Percentiles rank a stretch among this genome's conserved stretches.
phyloP scores from a whole-genome alignment of 2,888 invertebrate species.

The Epinotia nisella region DNA sequence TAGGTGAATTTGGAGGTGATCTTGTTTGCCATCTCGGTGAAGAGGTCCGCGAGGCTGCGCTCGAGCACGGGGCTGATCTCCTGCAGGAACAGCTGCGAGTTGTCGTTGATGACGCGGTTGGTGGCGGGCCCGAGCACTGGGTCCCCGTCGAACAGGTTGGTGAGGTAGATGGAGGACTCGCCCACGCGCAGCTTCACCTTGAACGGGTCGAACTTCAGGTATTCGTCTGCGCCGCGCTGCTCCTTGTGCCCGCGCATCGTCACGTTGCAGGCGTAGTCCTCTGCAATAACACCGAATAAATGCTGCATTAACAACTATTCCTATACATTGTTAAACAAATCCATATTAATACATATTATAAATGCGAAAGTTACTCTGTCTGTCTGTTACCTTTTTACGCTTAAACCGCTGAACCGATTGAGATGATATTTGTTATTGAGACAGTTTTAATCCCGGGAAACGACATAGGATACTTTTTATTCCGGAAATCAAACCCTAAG shows the following conservation, averaged over 20 bases:
- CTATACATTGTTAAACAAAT: neutral
- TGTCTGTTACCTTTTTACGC: too few species aligned
- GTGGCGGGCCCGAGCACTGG: constrained; percentile 87
- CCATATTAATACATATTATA: neutral
- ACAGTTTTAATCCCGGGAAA: too few species aligned
- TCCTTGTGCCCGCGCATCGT: constrained; percentile 86
- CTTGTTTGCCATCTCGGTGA: constrained; percentile 88
- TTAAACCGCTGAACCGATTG: too few species aligned
- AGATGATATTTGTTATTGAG: too few species aligned
- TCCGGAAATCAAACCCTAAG: too few species aligned
- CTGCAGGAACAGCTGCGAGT: constrained; percentile 87
- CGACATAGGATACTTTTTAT: too few species aligned
- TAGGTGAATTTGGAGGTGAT: constrained; percentile 88
- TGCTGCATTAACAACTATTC: neutral
- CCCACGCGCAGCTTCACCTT: constrained; percentile 86
- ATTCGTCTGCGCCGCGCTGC: constrained; percentile 83
- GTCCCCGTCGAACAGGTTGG: constrained; percentile 88
- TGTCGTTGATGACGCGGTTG: constrained; percentile 88
- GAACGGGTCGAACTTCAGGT: constrained; percentile 87
- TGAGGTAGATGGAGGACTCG: constrained; percentile 85
- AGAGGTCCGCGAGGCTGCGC: constrained; percentile 85
- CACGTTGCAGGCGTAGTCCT: constrained; percentile 87
- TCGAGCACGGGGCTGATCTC: constrained; percentile 88
- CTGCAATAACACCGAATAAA: constrained; percentile 70
- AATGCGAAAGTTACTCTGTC: too few species aligned